Evolutionary conservation across 2,797 vertebrate species (phyloP).

Genomic region (Gouania willdenowi): DNA sequence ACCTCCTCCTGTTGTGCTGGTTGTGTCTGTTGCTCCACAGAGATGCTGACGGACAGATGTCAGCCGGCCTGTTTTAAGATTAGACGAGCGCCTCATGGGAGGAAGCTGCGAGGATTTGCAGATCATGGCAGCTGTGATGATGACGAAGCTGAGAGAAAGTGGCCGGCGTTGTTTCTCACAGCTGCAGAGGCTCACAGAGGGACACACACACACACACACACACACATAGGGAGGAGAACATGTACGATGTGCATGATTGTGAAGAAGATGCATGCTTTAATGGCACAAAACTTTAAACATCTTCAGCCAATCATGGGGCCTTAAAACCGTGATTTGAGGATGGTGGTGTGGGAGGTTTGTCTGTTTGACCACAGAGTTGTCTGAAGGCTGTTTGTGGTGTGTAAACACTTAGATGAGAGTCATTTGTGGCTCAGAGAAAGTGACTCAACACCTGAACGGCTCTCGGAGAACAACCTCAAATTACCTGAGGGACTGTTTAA

Average conservation of each 20-base stretch:
- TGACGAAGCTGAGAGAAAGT: slow-evolving; percentile 51
- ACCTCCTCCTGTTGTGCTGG: too few species aligned
- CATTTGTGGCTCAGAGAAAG: slow-evolving; percentile 32
- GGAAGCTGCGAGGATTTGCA: slow-evolving; percentile 45
- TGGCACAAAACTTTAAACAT: too few species aligned
- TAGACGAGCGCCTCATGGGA: slow-evolving; percentile 41
- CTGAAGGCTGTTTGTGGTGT: slow-evolving; percentile 3
- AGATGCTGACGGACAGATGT: slow-evolving; percentile 11
- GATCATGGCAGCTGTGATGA: slow-evolving; percentile 67
- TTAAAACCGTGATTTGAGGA: too few species aligned
- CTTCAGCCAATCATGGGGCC: too few species aligned
- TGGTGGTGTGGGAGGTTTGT: too few species aligned
- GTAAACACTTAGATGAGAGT: slow-evolving; percentile 6
- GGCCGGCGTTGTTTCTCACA: slow-evolving; percentile 47
- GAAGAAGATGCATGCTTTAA: too few species aligned
- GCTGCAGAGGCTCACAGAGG: slow-evolving; percentile 39
- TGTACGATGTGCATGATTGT: too few species aligned
- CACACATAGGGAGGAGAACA: too few species aligned
- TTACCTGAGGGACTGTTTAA: slow-evolving; percentile 1
- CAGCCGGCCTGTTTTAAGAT: slow-evolving; percentile 25
- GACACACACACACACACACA: background rate
- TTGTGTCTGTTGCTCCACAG: background rate
- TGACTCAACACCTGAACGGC: slow-evolving; percentile 42
- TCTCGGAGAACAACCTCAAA: background rate
- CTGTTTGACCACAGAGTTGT: background rate